Conservation (phyloP, 2,113 vertebrate species). For the Motacilla tschutschensis region DNA sequence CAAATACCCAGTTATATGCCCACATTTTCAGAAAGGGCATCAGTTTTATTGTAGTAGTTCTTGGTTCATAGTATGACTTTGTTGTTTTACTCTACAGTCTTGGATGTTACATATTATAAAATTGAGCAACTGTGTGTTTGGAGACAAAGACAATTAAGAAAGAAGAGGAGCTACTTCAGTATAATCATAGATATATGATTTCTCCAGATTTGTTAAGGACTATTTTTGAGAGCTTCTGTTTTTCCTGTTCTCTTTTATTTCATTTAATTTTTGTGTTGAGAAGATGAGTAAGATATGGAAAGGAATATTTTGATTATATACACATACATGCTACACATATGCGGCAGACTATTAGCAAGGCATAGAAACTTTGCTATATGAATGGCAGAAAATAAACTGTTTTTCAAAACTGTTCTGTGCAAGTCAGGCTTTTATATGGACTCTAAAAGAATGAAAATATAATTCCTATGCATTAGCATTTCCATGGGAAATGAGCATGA, state of each 20-base stretch:
- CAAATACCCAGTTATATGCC: background rate
- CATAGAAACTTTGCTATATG: background rate
- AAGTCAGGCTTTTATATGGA: background rate
- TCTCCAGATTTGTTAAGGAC: background rate
- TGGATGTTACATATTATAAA: slow-evolving; percentile 1
- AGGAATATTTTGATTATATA: background rate
- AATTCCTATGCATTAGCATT: background rate
- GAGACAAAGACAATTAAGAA: slow-evolving; percentile 61
- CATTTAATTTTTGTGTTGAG: slow-evolving; percentile 7
- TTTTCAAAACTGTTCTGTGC: background rate
- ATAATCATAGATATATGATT: background rate
- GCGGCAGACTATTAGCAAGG: background rate
- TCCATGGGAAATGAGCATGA: background rate
- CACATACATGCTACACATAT: background rate
- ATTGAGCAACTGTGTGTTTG: slow-evolving; percentile 39
- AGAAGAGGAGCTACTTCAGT: slow-evolving; percentile 14
- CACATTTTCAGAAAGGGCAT: slow-evolving; percentile 13
- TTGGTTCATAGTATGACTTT: slow-evolving; percentile 46
- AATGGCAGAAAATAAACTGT: background rate
- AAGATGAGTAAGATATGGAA: background rate
- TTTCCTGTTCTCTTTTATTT: background rate
- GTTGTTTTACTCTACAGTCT: slow-evolving; percentile 27
- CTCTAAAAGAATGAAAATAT: background rate
- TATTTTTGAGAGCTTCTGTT: background rate
- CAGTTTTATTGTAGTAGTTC: slow-evolving; percentile 32